Evolutionary conservation across 2,113 vertebrate species (phyloP).

Genomic region (Campylorhamphus procurvoides): DNA sequence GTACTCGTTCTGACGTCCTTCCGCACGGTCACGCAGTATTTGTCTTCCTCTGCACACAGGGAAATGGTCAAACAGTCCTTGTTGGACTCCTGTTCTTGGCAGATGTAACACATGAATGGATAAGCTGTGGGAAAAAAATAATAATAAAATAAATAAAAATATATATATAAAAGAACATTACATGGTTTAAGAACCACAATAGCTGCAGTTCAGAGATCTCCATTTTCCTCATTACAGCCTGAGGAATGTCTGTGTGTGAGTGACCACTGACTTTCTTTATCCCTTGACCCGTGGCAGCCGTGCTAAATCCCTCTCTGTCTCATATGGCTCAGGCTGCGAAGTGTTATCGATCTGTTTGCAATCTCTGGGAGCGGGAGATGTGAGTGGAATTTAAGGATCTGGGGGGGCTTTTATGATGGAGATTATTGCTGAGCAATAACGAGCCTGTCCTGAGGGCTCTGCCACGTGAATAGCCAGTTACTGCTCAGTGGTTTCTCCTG

Average conservation of each 20-base stretch:
- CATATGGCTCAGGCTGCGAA: not conserved
- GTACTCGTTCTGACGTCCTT: not conserved
- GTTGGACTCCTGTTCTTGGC: slow-evolving; percentile 52
- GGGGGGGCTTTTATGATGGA: slow-evolving; percentile 23
- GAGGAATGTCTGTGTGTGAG: not conserved
- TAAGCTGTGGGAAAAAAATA: not conserved
- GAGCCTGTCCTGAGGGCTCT: not conserved
- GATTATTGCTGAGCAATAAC: slow-evolving; percentile 2
- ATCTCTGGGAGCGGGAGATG: slow-evolving; percentile 21
- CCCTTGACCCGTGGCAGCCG: not conserved
- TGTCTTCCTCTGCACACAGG: slow-evolving; percentile 40
- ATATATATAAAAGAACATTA: not conserved
- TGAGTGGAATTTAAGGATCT: slow-evolving; percentile 45
- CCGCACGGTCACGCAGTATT: slow-evolving; percentile 12
- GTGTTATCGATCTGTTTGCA: slow-evolving; percentile 45
- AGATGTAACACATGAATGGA: slow-evolving; percentile 51
- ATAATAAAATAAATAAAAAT: no score
- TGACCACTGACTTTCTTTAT: slow-evolving; percentile 12
- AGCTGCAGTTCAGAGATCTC: not conserved
- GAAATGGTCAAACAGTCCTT: slow-evolving; percentile 54
- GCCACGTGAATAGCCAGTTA: not conserved
- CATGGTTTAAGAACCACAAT: not conserved
- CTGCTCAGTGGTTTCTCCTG: not conserved
- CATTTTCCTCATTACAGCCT: not conserved
- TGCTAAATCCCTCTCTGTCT: slow-evolving; percentile 43